A percentile compares a stretch with the other conserved stretches of the same genome.
phyloP scores from a whole-genome alignment of 1,140 invertebrate genomes.

The Drepana arcuata region DNA sequence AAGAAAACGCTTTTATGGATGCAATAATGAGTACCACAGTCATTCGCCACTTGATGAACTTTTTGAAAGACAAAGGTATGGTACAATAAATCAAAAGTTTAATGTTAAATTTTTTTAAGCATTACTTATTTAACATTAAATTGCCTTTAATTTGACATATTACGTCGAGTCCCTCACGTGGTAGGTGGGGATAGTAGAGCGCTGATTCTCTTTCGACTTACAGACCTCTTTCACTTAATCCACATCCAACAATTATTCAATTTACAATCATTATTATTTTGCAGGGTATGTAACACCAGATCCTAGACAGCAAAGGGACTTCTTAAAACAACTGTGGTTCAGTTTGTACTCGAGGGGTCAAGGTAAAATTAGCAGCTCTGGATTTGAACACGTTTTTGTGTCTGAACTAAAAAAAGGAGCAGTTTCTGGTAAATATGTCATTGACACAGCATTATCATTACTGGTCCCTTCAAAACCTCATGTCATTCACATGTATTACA shows the following conservation, averaged over 20 bases:
- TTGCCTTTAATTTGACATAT: too few relatives aligned
- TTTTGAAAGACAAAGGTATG: conserved; percentile 78
- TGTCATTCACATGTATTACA: too few relatives aligned
- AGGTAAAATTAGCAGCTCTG: conserved; percentile 83
- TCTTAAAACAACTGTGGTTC: conserved; percentile 85
- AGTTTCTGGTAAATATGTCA: conserved; percentile 71
- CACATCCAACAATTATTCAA: too few relatives aligned
- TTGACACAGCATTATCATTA: not conserved
- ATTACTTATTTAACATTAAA: too few relatives aligned
- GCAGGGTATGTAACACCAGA: conserved; percentile 73
- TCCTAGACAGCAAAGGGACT: conserved; percentile 79
- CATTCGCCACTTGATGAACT: conserved; percentile 82
- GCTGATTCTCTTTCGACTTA: too few relatives aligned
- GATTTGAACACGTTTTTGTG: conserved; percentile 91
- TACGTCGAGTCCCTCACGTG: too few relatives aligned
- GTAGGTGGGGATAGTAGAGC: too few relatives aligned
- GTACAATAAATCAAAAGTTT: conserved; percentile 3
- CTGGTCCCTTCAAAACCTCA: too few relatives aligned
- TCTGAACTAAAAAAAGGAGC: conserved; percentile 86
- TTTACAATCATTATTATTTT: conserved; percentile 18
- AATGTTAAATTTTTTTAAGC: too few relatives aligned
- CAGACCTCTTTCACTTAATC: too few relatives aligned
- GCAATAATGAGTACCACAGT: conserved; percentile 81
- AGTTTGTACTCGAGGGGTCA: conserved; percentile 84
- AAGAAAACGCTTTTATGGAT: conserved; percentile 84